A percentile compares a stretch with the other conserved stretches of the same genome.
These are phyloP conservation scores for Chrysogorgia sp. DNA, from an alignment of 92 coral and sea anemone species.

Conservation along the genomic window DNA sequence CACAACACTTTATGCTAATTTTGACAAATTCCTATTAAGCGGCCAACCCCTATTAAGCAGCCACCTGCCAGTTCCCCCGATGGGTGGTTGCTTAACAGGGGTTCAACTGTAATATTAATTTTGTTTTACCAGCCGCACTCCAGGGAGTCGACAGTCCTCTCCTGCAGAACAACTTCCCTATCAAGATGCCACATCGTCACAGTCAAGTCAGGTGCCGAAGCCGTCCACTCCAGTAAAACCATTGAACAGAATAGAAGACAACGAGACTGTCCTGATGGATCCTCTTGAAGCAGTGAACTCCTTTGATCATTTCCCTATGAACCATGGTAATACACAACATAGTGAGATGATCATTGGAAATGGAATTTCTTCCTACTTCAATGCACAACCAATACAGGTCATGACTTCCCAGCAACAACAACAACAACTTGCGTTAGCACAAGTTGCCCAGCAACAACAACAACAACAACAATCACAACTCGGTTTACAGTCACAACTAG, in stretches of 20 bases:
- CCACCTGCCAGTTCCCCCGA: too few relatives aligned
- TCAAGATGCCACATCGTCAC: slow-evolving; percentile 75
- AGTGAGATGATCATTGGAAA: slow-evolving; percentile 84
- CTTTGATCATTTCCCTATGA: slow-evolving; percentile 75
- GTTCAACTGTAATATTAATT: background rate
- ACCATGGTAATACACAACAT: slow-evolving; percentile 65
- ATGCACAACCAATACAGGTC: slow-evolving; percentile 33
- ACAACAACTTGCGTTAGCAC: slow-evolving; percentile 17
- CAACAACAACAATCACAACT: slow-evolving; percentile 72
- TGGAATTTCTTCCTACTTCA: slow-evolving; percentile 38
- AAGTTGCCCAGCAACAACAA: slow-evolving; percentile 55
- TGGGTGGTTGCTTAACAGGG: too few relatives aligned
- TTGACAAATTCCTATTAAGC: too few relatives aligned
- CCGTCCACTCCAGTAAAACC: slow-evolving; percentile 63
- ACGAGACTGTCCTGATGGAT: slow-evolving; percentile 61
- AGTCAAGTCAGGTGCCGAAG: slow-evolving; percentile 29
- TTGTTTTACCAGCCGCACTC: slow-evolving; percentile 77
- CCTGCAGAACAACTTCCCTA: slow-evolving; percentile 81
- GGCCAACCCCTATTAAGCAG: too few relatives aligned
- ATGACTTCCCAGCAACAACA: slow-evolving; percentile 63
- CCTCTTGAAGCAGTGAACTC: slow-evolving; percentile 72
- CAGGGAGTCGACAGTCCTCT: slow-evolving; percentile 95
- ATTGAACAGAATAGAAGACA: slow-evolving; percentile 52
- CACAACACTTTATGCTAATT: too few relatives aligned
- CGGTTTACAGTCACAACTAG: slow-evolving; percentile 74